A percentile compares a stretch with the other conserved stretches of the same genome.
phyloP scores from a whole-genome alignment of 1,140 invertebrate genomes.

The Gonioctena quinquepunctata region DNA sequence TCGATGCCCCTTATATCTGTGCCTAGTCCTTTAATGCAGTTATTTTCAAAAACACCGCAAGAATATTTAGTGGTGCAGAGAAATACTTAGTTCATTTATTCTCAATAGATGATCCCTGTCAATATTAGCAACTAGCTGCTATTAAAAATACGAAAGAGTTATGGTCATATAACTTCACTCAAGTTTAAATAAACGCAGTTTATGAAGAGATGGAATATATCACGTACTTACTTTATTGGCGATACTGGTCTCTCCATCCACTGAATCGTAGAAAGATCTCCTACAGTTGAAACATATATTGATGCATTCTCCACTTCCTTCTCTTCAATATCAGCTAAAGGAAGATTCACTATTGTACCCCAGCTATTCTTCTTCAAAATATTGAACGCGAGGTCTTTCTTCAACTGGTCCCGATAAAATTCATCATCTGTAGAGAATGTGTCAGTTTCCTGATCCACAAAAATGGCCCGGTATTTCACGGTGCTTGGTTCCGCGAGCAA shows the following conservation, averaged over 20 bases:
- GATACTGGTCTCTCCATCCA: slow-evolving; percentile 73
- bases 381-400: slow-evolving; percentile 70
- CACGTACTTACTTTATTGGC: slow-evolving; percentile 10
- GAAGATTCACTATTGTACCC: slow-evolving; percentile 61
- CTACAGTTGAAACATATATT: slow-evolving; percentile 75
- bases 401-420: slow-evolving; percentile 64
- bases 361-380: slow-evolving; percentile 66
- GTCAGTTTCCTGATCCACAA: slow-evolving; percentile 64
- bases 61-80: too few species aligned
- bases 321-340: neutral
- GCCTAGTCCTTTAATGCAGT: too few species aligned
- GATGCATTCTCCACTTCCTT: slow-evolving; percentile 59
- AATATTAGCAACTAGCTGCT: too few species aligned
- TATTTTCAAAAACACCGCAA: too few species aligned
- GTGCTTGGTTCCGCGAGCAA: slow-evolving; percentile 80
- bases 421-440: slow-evolving; percentile 65
- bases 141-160: too few species aligned
- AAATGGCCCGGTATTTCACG: slow-evolving; percentile 66
- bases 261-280: slow-evolving; percentile 80
- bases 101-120: too few species aligned
- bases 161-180: too few species aligned
- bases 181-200: too few species aligned
- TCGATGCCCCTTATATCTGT: too few species aligned
- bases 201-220: too few species aligned
- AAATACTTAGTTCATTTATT: too few species aligned